These are phyloP conservation scores for Zaprionus vittiger DNA, from an alignment of 1,140 invertebrate genomes.

Conservation along the genomic window DNA sequence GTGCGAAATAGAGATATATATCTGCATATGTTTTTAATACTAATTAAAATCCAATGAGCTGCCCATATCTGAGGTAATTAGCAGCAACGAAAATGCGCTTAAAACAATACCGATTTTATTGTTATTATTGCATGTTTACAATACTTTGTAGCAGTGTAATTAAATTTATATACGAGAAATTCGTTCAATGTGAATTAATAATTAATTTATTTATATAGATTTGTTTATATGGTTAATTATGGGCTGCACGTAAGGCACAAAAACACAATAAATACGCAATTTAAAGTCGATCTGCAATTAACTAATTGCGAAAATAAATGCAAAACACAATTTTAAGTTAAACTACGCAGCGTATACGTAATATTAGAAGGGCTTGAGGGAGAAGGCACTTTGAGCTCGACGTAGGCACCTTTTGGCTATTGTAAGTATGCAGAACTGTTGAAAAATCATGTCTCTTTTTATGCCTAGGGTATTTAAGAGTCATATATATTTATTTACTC, in stretches of 20 bases:
- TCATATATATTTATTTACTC: not conserved
- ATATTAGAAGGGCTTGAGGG: not conserved
- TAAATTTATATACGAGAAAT: constrained; percentile 21
- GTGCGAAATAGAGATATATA: not conserved
- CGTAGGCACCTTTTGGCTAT: not conserved
- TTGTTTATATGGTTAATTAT: constrained; percentile 32
- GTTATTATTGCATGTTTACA: not conserved
- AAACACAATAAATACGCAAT: constrained; percentile 24
- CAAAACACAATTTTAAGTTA: no score
- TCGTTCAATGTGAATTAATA: not conserved
- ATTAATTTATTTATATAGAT: constrained; percentile 23
- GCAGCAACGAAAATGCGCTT: not conserved
- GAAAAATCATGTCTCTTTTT: no score
- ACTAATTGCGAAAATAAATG: constrained; percentile 12
- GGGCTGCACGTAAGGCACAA: constrained; percentile 16
- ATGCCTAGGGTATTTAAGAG: not conserved
- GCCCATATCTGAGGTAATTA: constrained; percentile 1
- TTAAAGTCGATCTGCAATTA: constrained; percentile 21
- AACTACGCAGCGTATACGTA: constrained; percentile 9
- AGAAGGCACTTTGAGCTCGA: not conserved
- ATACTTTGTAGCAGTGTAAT: constrained; percentile 18
- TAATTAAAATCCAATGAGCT: constrained; percentile 3
- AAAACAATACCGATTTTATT: constrained; percentile 1
- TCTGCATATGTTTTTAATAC: constrained; percentile 6
- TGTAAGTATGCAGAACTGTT: not conserved